Conservation (phyloP, 2,888 invertebrate genomes). For the Lithophane socia region DNA sequence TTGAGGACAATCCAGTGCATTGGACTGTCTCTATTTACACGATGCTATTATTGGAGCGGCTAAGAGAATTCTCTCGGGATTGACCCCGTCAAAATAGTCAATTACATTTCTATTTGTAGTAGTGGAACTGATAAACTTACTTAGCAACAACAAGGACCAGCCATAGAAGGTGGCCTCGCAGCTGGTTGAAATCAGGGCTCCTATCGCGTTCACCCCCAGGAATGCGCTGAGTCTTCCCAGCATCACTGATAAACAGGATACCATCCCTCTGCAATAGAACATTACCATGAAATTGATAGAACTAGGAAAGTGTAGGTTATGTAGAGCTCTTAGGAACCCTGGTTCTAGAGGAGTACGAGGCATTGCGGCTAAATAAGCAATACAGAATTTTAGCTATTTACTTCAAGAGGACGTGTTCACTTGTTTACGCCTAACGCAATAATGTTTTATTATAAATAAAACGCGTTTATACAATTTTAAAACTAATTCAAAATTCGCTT, state of each 20-base stretch:
- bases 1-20: too few relatives aligned
- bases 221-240: conserved; percentile 92
- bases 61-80: too few relatives aligned
- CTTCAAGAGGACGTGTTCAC: background rate
- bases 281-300: background rate
- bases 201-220: conserved; percentile 91
- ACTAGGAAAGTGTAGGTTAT: background rate
- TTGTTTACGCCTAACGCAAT: background rate
- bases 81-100: too few relatives aligned
- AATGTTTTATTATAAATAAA: background rate
- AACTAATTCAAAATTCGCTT: background rate
- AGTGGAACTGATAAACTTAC: conserved; percentile 78
- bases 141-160: conserved; percentile 87
- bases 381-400: background rate
- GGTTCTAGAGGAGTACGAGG: background rate
- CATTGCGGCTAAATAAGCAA: background rate
- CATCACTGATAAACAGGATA: conserved; percentile 91
- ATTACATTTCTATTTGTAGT: too few relatives aligned
- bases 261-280: conserved; percentile 88
- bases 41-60: too few relatives aligned
- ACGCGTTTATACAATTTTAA: background rate
- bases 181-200: conserved; percentile 90
- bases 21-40: too few relatives aligned
- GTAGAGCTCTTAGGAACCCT: background rate
- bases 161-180: conserved; percentile 92